phyloP scores from a whole-genome alignment of 2,797 vertebrate species.

The Nyctalus aviator region DNA sequence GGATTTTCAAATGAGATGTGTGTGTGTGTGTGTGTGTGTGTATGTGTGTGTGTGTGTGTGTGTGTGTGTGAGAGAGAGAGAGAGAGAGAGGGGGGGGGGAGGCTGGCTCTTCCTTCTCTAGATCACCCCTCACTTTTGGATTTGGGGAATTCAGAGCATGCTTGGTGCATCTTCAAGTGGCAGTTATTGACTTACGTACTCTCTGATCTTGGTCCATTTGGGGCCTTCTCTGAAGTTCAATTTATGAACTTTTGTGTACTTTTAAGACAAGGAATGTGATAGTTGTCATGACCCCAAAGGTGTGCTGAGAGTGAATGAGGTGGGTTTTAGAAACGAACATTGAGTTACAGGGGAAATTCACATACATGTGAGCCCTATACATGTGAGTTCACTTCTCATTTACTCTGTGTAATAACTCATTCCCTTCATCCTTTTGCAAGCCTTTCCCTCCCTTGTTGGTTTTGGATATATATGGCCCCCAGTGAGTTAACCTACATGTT shows the following conservation, averaged over 20 bases:
- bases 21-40: too few species aligned
- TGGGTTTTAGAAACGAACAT: not conserved
- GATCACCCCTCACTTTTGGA: accelerated
- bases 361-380: not conserved
- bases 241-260: not conserved
- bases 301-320: not conserved
- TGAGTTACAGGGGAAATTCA: not conserved
- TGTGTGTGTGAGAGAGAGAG: too few species aligned
- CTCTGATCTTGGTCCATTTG: not conserved
- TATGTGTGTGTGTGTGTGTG: too few species aligned
- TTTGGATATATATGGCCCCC: conserved; percentile 60
- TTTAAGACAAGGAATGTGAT: not conserved
- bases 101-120: not conserved
- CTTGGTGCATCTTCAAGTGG: accelerated
- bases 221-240: not conserved
- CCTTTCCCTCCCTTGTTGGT: conserved; percentile 57
- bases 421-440: conserved; percentile 29
- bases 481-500: conserved; percentile 20
- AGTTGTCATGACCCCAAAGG: not conserved
- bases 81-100: too few species aligned
- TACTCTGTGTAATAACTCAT: not conserved
- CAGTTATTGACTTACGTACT: not conserved
- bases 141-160: not conserved
- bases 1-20: too few species aligned
- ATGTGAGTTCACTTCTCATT: not conserved